These are phyloP conservation scores for Neodiprion pinetum DNA, from an alignment of 1,140 invertebrate genomes.

Conservation along the genomic window DNA sequence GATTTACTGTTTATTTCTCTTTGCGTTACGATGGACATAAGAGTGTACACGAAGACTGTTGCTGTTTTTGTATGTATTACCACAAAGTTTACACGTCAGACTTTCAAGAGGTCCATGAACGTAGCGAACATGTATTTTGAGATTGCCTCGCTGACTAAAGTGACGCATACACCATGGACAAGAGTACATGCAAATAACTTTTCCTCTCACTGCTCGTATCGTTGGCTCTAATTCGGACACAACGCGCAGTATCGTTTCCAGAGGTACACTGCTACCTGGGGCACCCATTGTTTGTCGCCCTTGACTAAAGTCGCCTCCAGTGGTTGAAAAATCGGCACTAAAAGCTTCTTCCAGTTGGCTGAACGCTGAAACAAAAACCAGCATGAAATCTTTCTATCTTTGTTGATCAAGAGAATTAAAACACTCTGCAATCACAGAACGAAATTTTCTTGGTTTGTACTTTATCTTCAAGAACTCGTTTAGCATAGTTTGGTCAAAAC, in stretches of 20 bases:
- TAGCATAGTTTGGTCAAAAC: too few relatives aligned
- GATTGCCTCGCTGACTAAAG: slow-evolving; percentile 59
- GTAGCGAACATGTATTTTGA: slow-evolving; percentile 58
- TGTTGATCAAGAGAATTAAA: background rate
- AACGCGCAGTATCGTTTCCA: slow-evolving; percentile 55
- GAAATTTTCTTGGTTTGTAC: too few relatives aligned
- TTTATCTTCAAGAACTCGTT: too few relatives aligned
- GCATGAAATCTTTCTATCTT: background rate
- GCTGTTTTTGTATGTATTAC: slow-evolving; percentile 61
- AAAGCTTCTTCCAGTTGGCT: background rate
- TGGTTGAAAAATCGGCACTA: slow-evolving; percentile 18
- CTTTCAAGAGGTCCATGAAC: slow-evolving; percentile 59
- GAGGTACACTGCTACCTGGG: slow-evolving; percentile 47
- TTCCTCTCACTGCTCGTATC: slow-evolving; percentile 53
- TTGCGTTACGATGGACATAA: slow-evolving; percentile 61
- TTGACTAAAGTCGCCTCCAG: slow-evolving; percentile 35
- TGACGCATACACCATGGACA: slow-evolving; percentile 60
- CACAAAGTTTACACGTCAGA: slow-evolving; percentile 59
- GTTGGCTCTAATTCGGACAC: slow-evolving; percentile 56
- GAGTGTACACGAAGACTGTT: slow-evolving; percentile 63
- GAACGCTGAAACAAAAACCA: slow-evolving; percentile 3
- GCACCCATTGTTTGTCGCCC: slow-evolving; percentile 51
- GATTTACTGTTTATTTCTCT: slow-evolving; percentile 52
- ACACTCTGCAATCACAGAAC: slow-evolving; percentile 30
- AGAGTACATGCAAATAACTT: slow-evolving; percentile 57